Evolutionary conservation across 2,888 invertebrate species (phyloP), one percentile per base, ranked within the genome.

Genomic region (Cataglyphis albicans): DNA sequence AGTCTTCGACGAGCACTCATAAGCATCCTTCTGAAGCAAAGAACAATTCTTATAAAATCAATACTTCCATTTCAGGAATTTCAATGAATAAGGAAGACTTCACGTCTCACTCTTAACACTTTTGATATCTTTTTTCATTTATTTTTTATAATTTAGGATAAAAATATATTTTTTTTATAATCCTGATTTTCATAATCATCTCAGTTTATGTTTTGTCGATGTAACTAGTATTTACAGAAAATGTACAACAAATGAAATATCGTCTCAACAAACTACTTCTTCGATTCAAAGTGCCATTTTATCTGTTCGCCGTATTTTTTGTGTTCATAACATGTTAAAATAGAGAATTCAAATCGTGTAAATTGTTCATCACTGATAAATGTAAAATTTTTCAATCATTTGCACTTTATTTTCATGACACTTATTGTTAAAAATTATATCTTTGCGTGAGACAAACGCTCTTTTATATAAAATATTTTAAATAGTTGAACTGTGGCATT

Each of bases 1-100:
- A 96, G 91, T 94, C 95, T 68, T 95, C 95, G 12, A 95, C 95
- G 38, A 96, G 96, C 89, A 93, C 92, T 10, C 96, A 96, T 93
- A 96, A 97, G 91, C 97, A 98, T 95, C 97, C 97, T 82, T 97
- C 97, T 89, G 97, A 97, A 93, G 97, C 97, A 93, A 90, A 90
- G 78, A 89, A 87, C 21, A 90, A 81, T 74, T 83, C 88, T 44
- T 89, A 87, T 61, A 91, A 91, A 85, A 82, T 91, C 35, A 90
- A 87, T 32, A 82, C 86, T 48, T 75, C 90, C 21, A 88, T 84
- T 48, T 78, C 91, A 12, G 81, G 85, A 6, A 70, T 90, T 41
- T 87, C 93, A 15, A 80, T 89, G 18, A 86, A 86, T 12, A 94
- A 93, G 83, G 94, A 93, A 84, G 94, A 94, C 86, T 89, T 91